Evolutionary conservation across 2,797 vertebrate genomes (phyloP).

Genomic region (Epinephelus awoara): DNA sequence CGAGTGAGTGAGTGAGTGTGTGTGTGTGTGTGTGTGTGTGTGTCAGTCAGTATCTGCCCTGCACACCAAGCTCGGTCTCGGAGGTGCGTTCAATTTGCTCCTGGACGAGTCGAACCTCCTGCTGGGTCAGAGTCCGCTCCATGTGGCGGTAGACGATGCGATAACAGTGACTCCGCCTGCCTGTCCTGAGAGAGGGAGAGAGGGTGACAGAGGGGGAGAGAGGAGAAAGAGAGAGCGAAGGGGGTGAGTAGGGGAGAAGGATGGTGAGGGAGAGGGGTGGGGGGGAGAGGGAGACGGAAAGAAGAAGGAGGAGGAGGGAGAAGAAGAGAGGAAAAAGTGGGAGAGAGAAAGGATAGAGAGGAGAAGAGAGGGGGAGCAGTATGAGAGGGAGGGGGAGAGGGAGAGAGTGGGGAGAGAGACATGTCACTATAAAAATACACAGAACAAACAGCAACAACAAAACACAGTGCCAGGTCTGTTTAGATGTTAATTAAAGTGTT

Average conservation of each 20-base stretch:
- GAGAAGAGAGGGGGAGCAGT: neutral
- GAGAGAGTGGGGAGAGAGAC: no score
- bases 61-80: slow-evolving; percentile 88
- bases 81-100: slow-evolving; percentile 83
- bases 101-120: slow-evolving; percentile 89
- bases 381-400: neutral
- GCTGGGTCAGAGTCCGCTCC: slow-evolving; percentile 91
- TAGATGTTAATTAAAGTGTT: no score
- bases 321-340: neutral
- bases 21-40: slow-evolving; percentile 6
- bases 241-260: neutral
- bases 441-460: no score
- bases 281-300: neutral
- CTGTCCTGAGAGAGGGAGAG: slow-evolving; percentile 81
- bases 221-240: neutral
- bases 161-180: slow-evolving; percentile 93
- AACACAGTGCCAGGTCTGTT: no score
- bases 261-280: neutral
- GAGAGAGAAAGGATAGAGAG: neutral
- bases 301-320: neutral
- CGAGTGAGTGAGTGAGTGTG: neutral
- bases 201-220: neutral
- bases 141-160: slow-evolving; percentile 93
- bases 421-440: no score
- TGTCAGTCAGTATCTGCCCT: slow-evolving; percentile 89